A percentile compares a stretch with the other conserved stretches of the same genome.
phyloP scores from a whole-genome alignment of 35 echinoderm and acorn worm species.

The Acanthaster planci region DNA sequence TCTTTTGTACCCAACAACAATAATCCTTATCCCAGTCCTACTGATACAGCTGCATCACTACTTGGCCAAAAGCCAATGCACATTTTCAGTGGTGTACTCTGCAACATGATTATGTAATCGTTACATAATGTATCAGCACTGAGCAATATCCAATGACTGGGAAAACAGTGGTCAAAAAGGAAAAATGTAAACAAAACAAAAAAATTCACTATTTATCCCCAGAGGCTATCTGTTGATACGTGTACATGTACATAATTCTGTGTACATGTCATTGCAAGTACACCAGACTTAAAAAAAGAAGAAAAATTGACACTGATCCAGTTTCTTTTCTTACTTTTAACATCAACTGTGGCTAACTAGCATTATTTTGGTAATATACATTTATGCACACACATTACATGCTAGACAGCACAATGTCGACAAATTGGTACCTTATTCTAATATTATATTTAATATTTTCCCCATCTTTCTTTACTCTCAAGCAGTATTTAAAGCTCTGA shows the following conservation, averaged over 20 bases:
- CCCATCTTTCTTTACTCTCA: background rate
- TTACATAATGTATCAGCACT: too few species aligned
- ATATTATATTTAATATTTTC: conserved; percentile 15
- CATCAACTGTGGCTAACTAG: background rate
- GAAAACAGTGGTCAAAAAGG: background rate
- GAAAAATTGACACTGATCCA: background rate
- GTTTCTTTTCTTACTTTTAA: background rate
- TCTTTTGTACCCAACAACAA: too few species aligned
- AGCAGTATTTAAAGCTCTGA: background rate
- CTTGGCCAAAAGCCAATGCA: too few species aligned
- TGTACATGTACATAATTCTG: background rate
- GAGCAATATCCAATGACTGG: too few species aligned
- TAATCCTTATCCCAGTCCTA: too few species aligned
- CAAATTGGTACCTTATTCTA: background rate
- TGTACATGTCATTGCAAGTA: background rate
- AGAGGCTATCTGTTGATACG: background rate
- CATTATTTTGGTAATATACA: background rate
- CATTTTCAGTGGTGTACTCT: too few species aligned
- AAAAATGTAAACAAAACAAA: background rate
- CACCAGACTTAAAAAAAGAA: background rate
- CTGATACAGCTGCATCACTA: too few species aligned
- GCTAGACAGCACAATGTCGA: conserved; percentile 2
- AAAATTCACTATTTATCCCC: background rate
- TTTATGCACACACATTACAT: conserved; percentile 26
- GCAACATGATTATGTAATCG: too few species aligned